Evolutionary conservation across 2,888 invertebrate species (phyloP).

Genomic region (Emmelina monodactyla): DNA sequence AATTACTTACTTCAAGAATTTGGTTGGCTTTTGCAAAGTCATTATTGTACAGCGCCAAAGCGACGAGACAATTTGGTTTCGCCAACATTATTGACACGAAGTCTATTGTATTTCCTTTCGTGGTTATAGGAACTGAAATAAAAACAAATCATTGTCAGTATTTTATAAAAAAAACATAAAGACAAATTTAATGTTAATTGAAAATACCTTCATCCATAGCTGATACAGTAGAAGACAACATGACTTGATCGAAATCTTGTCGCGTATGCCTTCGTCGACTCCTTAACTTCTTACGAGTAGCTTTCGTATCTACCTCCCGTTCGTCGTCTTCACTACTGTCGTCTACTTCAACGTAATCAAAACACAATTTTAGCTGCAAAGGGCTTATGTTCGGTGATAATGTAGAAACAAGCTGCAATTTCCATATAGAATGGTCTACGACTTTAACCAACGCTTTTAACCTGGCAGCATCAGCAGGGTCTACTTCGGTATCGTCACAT

Average conservation of each 20-base stretch:
- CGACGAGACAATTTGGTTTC: conserved; percentile 77
- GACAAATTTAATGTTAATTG: background rate
- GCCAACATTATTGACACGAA: conserved; percentile 76
- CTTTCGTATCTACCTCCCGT: conserved; percentile 34
- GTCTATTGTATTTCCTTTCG: conserved; percentile 42
- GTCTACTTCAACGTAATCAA: conserved; percentile 53
- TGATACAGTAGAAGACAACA: conserved; percentile 44
- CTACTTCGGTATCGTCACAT: conserved; percentile 26
- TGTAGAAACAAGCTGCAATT: conserved; percentile 72
- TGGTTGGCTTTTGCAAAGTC: conserved; percentile 79
- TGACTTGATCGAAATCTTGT: conserved; percentile 39
- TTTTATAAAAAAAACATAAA: conserved; percentile 2
- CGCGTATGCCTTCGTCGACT: conserved; percentile 38
- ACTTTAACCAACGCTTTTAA: conserved; percentile 48
- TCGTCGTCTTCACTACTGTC: conserved; percentile 58
- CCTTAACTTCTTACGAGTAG: conserved; percentile 44
- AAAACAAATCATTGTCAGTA: too few relatives aligned
- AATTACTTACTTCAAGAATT: conserved; percentile 75
- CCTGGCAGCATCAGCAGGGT: conserved; percentile 25
- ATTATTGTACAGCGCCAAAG: conserved; percentile 76
- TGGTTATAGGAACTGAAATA: conserved; percentile 31
- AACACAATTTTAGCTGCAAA: conserved; percentile 42
- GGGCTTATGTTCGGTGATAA: conserved; percentile 55
- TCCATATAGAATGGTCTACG: conserved; percentile 75
- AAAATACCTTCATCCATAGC: conserved; percentile 41